Evolutionary conservation across 2,797 vertebrate species (phyloP), one percentile per base, ranked within the genome.

Genomic region (Protonibea diacanthus): DNA sequence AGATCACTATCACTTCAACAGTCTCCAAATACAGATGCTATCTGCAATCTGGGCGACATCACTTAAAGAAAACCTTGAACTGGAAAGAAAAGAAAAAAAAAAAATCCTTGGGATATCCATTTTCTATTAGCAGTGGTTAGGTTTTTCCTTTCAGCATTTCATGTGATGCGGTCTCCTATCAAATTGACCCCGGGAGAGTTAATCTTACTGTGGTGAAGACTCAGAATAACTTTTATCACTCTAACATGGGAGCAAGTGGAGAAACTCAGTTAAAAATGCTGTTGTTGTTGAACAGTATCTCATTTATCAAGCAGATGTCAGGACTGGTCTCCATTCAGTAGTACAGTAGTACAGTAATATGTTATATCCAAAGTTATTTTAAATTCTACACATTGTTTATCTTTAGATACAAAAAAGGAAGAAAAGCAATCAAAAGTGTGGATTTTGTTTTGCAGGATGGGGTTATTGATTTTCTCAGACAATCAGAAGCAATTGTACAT

Each of bases 1-100:
- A 86, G 86, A 92, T 92, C 55, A 6, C 71, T 84, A 90, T 92
- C 85, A 61, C 83, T 78, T 61, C 45, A 85, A 70, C 29, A 5
- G 56, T 83, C 82, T 86, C 75, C 67, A 71, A 77, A 81, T 47
- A 60, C 70, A 87, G 85, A 86, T 83, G 64, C 48, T 84, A 87
- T 92, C 88, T 71, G 29, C 53, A 38, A 69, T 53, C 76, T 59
- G 69, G 55, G 48, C 15, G 23, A 80, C 69, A 76, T 79, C 49
- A 66, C 51, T 78, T 70, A 60, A 71, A 74, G 61, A 75, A 75
- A 82, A 69, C 59, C 47, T 47, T 47, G 8, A 65, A 68, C 20
- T 64, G 23, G 6, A 20, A 7, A 62, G 33, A 23, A 67, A 63
- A 29, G n/a, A 23, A 44, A 21, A 13, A 14, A 53, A 29, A 25